phyloP scores from a whole-genome alignment of 37 sponge, comb jelly and placozoan species.

The Agelas oroides region DNA sequence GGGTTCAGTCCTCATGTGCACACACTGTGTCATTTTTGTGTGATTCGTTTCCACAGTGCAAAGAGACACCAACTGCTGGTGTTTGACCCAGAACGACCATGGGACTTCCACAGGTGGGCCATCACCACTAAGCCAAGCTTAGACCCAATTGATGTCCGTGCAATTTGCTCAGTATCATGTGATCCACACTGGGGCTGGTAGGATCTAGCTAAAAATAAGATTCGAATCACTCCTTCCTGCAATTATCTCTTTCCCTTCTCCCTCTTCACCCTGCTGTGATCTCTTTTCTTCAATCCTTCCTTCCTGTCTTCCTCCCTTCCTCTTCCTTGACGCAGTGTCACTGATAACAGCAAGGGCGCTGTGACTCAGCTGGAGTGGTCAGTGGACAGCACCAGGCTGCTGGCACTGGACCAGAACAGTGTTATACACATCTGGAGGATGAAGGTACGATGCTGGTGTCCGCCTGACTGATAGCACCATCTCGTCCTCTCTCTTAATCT shows the following conservation, averaged over 20 bases:
- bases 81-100: conserved; percentile 73
- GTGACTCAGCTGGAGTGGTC: conserved; percentile 43
- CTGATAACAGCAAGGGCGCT: conserved; percentile 32
- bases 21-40: neutral
- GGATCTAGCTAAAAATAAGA: too few relatives aligned
- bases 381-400: conserved; percentile 34
- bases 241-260: too few relatives aligned
- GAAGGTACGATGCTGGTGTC: conserved; percentile 26
- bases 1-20: neutral
- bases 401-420: conserved; percentile 42
- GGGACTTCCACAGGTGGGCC: conserved; percentile 62
- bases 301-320: neutral
- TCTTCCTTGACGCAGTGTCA: conserved; percentile 28
- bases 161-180: too few relatives aligned
- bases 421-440: conserved; percentile 58
- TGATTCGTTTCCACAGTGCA: conserved; percentile 9
- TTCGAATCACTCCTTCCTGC: too few relatives aligned
- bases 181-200: too few relatives aligned
- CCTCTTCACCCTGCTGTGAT: too few relatives aligned
- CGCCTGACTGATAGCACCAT: too few relatives aligned
- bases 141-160: too few relatives aligned
- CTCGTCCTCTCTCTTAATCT: neutral
- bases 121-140: neutral
- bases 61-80: conserved; percentile 47
- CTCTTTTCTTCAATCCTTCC: too few relatives aligned